phyloP scores from a whole-genome alignment of 2,113 vertebrate species.

The Ceuthmochares aereus region DNA sequence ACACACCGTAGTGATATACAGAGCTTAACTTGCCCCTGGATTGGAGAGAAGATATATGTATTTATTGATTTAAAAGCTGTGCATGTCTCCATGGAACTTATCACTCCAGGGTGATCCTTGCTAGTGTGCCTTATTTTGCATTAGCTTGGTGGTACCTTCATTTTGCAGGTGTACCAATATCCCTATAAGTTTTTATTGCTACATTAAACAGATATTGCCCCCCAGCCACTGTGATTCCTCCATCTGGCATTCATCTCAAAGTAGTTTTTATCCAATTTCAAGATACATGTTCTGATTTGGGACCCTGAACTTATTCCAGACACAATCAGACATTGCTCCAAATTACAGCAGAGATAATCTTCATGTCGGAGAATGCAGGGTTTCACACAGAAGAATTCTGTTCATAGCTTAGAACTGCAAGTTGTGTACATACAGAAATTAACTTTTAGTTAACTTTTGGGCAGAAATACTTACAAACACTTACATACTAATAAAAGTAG shows the following conservation, averaged over 20 bases:
- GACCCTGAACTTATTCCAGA: neutral
- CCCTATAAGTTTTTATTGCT: neutral
- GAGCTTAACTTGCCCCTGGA: neutral
- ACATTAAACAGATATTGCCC: neutral
- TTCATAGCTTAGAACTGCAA: neutral
- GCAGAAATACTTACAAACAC: neutral
- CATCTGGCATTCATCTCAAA: neutral
- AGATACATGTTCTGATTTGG: neutral
- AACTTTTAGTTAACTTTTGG: neutral
- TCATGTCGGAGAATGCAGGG: neutral
- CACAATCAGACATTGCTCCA: neutral
- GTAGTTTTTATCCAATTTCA: constrained; percentile 31
- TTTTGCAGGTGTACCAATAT: constrained; percentile 25
- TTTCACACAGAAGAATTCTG: neutral
- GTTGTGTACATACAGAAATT: neutral
- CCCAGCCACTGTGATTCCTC: neutral
- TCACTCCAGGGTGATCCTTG: neutral
- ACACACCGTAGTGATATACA: neutral
- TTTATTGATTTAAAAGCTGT: neutral
- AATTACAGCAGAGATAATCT: neutral
- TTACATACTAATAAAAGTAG: neutral
- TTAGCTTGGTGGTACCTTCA: neutral
- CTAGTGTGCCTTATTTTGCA: neutral
- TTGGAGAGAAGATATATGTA: neutral
- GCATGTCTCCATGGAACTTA: neutral